These are phyloP conservation scores for Cydia pomonella DNA, from an alignment of 1,140 invertebrate genomes.

Conservation along the genomic window DNA sequence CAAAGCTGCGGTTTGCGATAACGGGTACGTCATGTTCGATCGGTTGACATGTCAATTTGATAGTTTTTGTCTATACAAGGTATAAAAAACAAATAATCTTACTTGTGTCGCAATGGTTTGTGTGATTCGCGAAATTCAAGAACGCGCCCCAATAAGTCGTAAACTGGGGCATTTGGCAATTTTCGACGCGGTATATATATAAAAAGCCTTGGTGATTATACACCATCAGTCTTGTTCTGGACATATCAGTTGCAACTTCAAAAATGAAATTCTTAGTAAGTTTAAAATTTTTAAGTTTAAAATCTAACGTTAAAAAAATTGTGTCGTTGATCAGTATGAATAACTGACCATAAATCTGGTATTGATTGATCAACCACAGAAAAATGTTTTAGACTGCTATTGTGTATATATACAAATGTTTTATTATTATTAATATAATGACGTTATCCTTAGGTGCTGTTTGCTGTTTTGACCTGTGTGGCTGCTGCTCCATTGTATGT, in stretches of 20 bases:
- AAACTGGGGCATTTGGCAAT: constrained; percentile 34
- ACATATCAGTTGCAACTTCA: constrained; percentile 13
- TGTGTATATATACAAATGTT: no score
- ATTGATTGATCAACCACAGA: no score
- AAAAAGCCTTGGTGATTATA: constrained; percentile 26
- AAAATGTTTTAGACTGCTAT: no score
- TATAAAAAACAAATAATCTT: constrained; percentile 21
- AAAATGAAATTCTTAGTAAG: constrained; percentile 35
- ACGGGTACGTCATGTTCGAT: constrained; percentile 22
- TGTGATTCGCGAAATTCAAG: constrained; percentile 29
- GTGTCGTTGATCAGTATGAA: no score
- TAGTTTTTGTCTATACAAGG: constrained; percentile 29
- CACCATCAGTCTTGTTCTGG: constrained; percentile 8
- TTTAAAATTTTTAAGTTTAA: no score
- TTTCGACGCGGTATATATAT: constrained; percentile 34
- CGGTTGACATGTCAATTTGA: constrained; percentile 19
- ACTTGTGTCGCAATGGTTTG: constrained; percentile 28
- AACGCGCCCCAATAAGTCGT: constrained; percentile 27
- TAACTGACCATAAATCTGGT: no score
- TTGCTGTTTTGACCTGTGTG: constrained; percentile 48
- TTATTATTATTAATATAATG: not conserved
- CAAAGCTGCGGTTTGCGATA: constrained; percentile 7
- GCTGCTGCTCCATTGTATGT: constrained; percentile 44
- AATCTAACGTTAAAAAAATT: not conserved
- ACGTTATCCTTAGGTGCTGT: constrained; percentile 36